A percentile compares a stretch with the other conserved stretches of the same genome.
phyloP scores from a whole-genome alignment of 2,888 invertebrate species.

The Lymantria dispar region DNA sequence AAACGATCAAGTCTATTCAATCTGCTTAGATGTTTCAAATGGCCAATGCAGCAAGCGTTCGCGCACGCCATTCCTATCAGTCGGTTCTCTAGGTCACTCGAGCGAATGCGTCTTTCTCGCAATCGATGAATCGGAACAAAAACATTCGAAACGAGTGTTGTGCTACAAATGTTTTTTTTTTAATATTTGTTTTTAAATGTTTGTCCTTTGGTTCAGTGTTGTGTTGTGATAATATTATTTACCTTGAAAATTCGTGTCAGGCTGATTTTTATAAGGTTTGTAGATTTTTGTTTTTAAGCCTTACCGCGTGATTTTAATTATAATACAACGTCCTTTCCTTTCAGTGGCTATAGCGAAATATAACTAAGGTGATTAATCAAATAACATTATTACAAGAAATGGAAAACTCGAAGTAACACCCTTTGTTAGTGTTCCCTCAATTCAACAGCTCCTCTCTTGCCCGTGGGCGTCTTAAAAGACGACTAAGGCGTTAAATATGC shows the following conservation, averaged over 20 bases:
- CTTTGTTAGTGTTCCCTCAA: too few relatives aligned
- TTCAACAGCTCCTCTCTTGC: too few relatives aligned
- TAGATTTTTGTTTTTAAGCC: neutral
- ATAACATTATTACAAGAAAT: too few relatives aligned
- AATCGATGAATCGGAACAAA: conserved; percentile 18
- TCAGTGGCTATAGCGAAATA: too few relatives aligned
- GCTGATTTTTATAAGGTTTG: neutral
- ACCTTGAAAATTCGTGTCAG: neutral
- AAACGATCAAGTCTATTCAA: conserved; percentile 38
- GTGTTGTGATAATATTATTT: neutral
- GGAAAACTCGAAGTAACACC: too few relatives aligned
- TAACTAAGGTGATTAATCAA: too few relatives aligned
- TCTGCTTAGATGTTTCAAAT: conserved; percentile 44
- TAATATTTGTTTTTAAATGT: neutral
- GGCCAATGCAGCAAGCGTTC: conserved; percentile 48
- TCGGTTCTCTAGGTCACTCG: conserved; percentile 65
- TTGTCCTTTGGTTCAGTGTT: neutral
- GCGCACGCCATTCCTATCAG: conserved; percentile 53
- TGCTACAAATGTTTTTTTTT: neutral
- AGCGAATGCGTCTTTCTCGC: conserved; percentile 40
- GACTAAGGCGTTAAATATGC: too few relatives aligned
- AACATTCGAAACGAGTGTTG: conserved; percentile 9
- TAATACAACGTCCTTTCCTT: too few relatives aligned
- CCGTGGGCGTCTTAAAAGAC: too few relatives aligned
- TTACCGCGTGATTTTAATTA: neutral